Base-by-base conservation (phyloP, 1,140 invertebrate species). In the Sarcophaga bullata region DNA sequence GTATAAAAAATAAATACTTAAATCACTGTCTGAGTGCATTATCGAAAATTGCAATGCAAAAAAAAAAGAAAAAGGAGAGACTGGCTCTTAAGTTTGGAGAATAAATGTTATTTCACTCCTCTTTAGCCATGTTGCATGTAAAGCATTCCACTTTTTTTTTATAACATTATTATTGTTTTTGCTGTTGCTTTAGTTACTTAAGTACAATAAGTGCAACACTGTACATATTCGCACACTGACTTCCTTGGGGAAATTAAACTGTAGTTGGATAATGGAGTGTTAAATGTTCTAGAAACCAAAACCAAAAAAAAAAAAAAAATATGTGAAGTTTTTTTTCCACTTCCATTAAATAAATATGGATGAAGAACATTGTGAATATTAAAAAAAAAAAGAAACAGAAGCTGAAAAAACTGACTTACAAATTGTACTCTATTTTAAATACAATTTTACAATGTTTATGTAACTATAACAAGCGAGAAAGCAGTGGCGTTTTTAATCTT, bases 241-340 rank as follows among this genome's bases (percentile, higher is more conserved):
- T 68, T 68, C 62, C 62, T 68, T 17, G 62, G 62, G 62, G 62
- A 68, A 68, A 68, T 68, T 68, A 68, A 68, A 25, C 19, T 68
- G 7, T 10, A 25, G n/a, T 68, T 68, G 17, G 62, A 25, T 68
- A 68, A 68, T 68, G 62, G 62, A 68, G 62, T 68, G 62, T 68
- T 68, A 68, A 68, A 68, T 68, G n/a, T 68, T 68, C n/a, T 68
- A 68, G 62, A 68, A 68, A 25, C n/a, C 10, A 19, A 15, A 19
- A 9, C n/a, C n/a, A n/a, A n/a, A 17, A n/a, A n/a, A n/a, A n/a
- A n/a, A n/a, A 6, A 8, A 6, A 68, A 17, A n/a, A 19, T 68
- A 68, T 17, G 2, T 68, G 19, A 19, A 68, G 9, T 68, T 68
- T n/a, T 58, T n/a, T 58, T 6, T 68, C 10, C n/a, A 9, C 6